Evolutionary conservation across 1,140 invertebrate genomes (phyloP), one percentile per base, ranked within the genome.

Genomic region (Carcinoscorpius rotundicauda): DNA sequence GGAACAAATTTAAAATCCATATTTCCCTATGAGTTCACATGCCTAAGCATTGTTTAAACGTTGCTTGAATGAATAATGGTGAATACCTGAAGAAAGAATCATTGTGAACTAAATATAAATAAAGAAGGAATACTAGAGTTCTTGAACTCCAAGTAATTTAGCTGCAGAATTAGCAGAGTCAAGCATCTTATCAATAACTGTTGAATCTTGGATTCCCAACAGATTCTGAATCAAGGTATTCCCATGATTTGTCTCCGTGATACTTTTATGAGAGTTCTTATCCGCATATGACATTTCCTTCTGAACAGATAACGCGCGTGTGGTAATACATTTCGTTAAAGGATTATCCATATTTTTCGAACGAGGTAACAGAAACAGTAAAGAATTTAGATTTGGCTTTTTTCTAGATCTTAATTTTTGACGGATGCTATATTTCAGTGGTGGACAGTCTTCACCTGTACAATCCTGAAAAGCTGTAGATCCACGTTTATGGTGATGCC

Each of bases 121-220:
- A 29, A 29, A 29, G 29, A 29, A 0, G 29, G 29, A 29, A 29
- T 29, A 29, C 29, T 49, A 52, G 60, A 63, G 11, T 64, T 69
- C 60, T 58, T 67, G 64, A 49, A 92, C 87, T 52, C 91, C 91
- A 6, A 94, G 78, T 4, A 94, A 78, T 74, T 91, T 90, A 0
- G 91, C 91, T 3, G 89, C 91, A 73, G 91, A 89, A 69, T 93
- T 89, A 1, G 89, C 83, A 0, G 87, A 86, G 52, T 82, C 81
- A 0, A 95, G 79, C 65, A 93, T 84, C 73, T 89, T 85, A 72
- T 95, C 92, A 56, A 93, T 84, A 64, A 93, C 87, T n/a, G 86
- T 85, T 66, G 86, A 85, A 74, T 91, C 89, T 63, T 86, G 83
- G 65, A 95, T 91, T 0, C 91, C 92, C 1, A 96, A 77, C 0